Conservation (phyloP, 2,113 vertebrate species). For the Drymodes brunneopygia region DNA sequence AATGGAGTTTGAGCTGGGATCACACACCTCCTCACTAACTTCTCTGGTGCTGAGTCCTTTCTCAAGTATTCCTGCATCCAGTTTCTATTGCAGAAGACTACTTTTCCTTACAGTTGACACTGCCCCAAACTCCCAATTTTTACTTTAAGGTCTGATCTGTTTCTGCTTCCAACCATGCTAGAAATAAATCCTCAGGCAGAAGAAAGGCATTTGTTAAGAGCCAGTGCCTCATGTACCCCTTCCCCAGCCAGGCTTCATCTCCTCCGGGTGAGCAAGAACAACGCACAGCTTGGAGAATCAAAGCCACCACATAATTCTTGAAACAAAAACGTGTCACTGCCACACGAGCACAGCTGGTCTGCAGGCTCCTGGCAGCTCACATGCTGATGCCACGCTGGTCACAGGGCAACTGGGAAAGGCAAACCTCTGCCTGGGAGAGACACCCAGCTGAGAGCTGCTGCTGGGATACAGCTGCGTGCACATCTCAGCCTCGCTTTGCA, state of each 20-base stretch:
- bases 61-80: background rate
- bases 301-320: background rate
- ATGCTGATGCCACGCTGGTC: background rate
- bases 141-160: background rate
- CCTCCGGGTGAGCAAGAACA: background rate
- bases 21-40: background rate
- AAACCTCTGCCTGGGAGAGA: background rate
- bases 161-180: background rate
- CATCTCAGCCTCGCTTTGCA: background rate
- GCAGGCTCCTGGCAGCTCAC: background rate
- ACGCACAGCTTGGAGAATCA: background rate
- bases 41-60: background rate
- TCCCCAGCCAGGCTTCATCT: background rate
- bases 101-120: background rate
- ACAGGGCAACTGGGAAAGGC: background rate
- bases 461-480: background rate
- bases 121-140: background rate
- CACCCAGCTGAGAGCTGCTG: background rate
- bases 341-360: rapidly evolving
- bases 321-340: background rate
- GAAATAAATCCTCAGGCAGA: background rate
- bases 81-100: background rate
- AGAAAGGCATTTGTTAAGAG: background rate
- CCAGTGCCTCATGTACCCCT: background rate
- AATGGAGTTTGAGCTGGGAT: background rate